phyloP scores from a whole-genome alignment of 1,140 invertebrate species.

The Hyles euphorbiae region DNA sequence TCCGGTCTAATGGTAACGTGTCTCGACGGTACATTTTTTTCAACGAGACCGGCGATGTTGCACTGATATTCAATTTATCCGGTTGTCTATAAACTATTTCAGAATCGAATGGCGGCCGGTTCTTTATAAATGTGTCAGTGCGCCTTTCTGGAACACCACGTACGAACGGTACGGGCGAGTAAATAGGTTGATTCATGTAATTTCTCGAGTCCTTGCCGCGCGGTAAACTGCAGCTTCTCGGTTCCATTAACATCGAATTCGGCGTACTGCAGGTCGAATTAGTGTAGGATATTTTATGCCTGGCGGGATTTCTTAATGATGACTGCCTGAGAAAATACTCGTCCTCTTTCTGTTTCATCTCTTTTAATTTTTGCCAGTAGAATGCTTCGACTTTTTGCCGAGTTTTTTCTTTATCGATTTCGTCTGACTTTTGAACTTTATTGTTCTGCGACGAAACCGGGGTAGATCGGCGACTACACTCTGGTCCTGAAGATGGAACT shows the following conservation, averaged over 20 bases:
- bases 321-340: slow-evolving; percentile 65
- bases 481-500: slow-evolving; percentile 29
- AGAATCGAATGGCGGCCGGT: slow-evolving; percentile 20
- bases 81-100: slow-evolving; percentile 49
- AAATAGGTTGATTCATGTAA: slow-evolving; percentile 35
- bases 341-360: slow-evolving; percentile 76
- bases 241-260: slow-evolving; percentile 36
- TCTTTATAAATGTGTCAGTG: slow-evolving; percentile 55
- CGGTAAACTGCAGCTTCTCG: slow-evolving; percentile 46
- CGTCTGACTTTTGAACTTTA: slow-evolving; percentile 24
- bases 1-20: slow-evolving; percentile 21
- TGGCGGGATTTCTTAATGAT: slow-evolving; percentile 21
- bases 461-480: slow-evolving; percentile 21
- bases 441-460: slow-evolving; percentile 13
- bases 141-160: slow-evolving; percentile 47
- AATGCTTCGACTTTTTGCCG: slow-evolving; percentile 76
- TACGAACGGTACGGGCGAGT: slow-evolving; percentile 34
- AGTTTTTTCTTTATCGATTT: slow-evolving; percentile 58
- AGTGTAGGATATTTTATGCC: slow-evolving; percentile 24
- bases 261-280: slow-evolving; percentile 49
- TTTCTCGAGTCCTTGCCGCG: slow-evolving; percentile 35
- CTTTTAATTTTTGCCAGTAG: slow-evolving; percentile 78
- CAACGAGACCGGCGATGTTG: slow-evolving; percentile 15
- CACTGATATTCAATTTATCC: slow-evolving; percentile 31
- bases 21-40: slow-evolving; percentile 22